phyloP scores from a whole-genome alignment of 2,113 vertebrate genomes.

The Nestor notabilis region DNA sequence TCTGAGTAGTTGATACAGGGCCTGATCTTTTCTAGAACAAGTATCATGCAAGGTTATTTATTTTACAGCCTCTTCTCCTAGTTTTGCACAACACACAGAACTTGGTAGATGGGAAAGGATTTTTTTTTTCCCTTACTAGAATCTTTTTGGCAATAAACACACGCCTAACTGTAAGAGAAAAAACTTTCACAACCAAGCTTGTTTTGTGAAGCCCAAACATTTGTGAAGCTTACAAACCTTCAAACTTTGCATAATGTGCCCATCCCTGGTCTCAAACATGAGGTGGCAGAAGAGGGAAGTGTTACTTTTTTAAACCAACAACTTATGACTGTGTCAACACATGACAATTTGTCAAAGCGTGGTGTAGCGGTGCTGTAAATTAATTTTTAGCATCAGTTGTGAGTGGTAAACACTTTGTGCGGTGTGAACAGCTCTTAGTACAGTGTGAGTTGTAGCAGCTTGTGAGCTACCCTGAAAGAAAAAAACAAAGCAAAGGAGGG shows the following conservation, averaged over 20 bases:
- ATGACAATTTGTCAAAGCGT: slow-evolving; percentile 81
- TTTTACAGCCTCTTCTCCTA: slow-evolving; percentile 34
- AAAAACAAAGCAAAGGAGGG: not conserved
- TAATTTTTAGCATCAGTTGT: slow-evolving; percentile 77
- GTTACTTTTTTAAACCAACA: slow-evolving; percentile 80
- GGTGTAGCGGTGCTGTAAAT: slow-evolving; percentile 77
- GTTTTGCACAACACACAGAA: slow-evolving; percentile 13
- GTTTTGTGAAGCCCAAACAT: slow-evolving; percentile 69
- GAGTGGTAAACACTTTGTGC: slow-evolving; percentile 80
- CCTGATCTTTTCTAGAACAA: slow-evolving; percentile 24
- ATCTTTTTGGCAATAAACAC: slow-evolving; percentile 56
- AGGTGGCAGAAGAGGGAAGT: slow-evolving; percentile 76
- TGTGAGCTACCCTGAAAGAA: slow-evolving; percentile 31
- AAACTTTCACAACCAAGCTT: slow-evolving; percentile 54
- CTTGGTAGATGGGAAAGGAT: not conserved
- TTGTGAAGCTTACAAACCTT: slow-evolving; percentile 66
- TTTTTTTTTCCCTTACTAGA: not conserved
- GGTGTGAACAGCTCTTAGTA: slow-evolving; percentile 78
- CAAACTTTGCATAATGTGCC: slow-evolving; percentile 65
- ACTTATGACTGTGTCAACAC: slow-evolving; percentile 80
- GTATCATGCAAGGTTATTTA: slow-evolving; percentile 3
- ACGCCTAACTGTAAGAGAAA: slow-evolving; percentile 43
- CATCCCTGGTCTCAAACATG: slow-evolving; percentile 61
- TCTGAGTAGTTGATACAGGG: not conserved
- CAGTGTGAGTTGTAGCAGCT: slow-evolving; percentile 74